A percentile compares a stretch with the other conserved stretches of the same genome.
phyloP scores from a whole-genome alignment of 2,797 vertebrate genomes.

The Centroberyx gerrardi region DNA sequence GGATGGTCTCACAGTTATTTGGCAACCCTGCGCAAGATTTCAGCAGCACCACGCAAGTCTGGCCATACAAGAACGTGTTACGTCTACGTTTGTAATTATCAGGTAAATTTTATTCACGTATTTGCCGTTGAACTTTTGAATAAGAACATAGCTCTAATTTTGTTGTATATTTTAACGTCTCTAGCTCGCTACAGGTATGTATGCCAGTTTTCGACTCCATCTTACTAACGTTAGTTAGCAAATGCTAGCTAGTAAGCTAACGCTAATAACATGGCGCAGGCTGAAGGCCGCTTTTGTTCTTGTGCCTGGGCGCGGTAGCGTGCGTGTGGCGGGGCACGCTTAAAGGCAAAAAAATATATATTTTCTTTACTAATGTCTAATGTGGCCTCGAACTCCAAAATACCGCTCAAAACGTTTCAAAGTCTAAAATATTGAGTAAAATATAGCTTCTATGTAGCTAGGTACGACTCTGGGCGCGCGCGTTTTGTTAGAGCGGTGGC shows the following conservation, averaged over 20 bases:
- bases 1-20: constrained; percentile 6
- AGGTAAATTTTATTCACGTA: constrained; percentile 57
- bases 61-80: constrained; percentile 65
- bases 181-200: rapidly evolving
- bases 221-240: constrained; percentile 7
- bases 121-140: rapidly evolving
- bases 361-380: rapidly evolving
- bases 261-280: constrained; percentile 79
- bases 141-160: rapidly evolving
- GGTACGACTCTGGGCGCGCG: constrained; percentile 10
- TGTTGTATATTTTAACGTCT: rapidly evolving
- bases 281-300: constrained; percentile 84
- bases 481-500: constrained; percentile 20
- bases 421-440: not conserved
- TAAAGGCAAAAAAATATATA: not conserved
- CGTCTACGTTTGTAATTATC: constrained; percentile 34
- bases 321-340: not conserved
- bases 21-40: constrained; percentile 75
- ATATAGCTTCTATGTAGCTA: not conserved
- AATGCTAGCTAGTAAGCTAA: constrained; percentile 49
- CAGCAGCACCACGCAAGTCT: constrained; percentile 64
- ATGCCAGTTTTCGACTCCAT: rapidly evolving
- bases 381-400: rapidly evolving
- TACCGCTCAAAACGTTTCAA: rapidly evolving
- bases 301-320: constrained; percentile 71